Conservation (phyloP, 2,888 invertebrate species). For the Chymomyza fuscimana region DNA sequence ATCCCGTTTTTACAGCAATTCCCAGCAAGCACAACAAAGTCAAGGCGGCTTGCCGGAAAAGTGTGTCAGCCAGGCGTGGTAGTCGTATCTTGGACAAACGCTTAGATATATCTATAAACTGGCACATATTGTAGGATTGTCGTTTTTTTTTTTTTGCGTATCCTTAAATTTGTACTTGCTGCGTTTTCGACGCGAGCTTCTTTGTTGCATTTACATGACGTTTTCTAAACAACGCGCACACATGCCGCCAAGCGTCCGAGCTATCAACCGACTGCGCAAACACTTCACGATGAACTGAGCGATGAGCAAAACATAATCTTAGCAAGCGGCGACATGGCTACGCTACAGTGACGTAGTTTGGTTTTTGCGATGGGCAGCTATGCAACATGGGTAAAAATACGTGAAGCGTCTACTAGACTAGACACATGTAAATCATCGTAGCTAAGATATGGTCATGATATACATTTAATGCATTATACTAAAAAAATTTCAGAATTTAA, state of each 20-base stretch:
- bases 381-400: no score
- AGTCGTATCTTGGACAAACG: slow-evolving; percentile 7
- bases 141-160: background rate
- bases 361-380: no score
- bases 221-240: background rate
- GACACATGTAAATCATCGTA: no score
- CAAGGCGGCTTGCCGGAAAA: slow-evolving; percentile 30
- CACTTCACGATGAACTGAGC: slow-evolving; percentile 73
- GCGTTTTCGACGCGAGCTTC: background rate
- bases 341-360: no score
- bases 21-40: slow-evolving; percentile 25
- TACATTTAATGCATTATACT: no score
- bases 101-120: slow-evolving; percentile 2
- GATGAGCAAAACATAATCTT: slow-evolving; percentile 23
- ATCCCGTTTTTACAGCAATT: slow-evolving; percentile 39
- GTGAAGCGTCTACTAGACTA: no score
- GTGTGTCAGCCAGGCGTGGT: slow-evolving; percentile 13
- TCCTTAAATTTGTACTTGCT: background rate
- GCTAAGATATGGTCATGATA: no score
- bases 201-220: slow-evolving; percentile 11
- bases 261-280: slow-evolving; percentile 69
- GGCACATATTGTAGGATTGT: slow-evolving; percentile 17
- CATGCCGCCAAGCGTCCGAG: background rate
- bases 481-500: no score
- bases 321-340: slow-evolving; percentile 14